A percentile compares a stretch with the other conserved stretches of the same genome.
Evolutionary conservation across 1,140 invertebrate genomes (phyloP).

Genomic region (Drosophila neocordata): DNA sequence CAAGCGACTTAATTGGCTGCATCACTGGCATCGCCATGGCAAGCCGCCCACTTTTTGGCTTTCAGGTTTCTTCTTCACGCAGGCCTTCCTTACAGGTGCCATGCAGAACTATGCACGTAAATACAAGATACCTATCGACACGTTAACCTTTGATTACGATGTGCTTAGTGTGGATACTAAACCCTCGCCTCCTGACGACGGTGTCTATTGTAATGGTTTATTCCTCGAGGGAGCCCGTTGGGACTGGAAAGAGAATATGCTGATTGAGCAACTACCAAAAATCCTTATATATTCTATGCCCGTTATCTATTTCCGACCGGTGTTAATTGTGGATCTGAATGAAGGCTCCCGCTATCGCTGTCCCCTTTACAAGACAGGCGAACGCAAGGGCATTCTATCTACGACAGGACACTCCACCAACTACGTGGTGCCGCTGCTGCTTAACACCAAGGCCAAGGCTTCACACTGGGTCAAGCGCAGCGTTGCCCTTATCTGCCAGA

Average conservation of each 20-base stretch:
- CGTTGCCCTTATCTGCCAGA: constrained; percentile 92
- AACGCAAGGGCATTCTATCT: constrained; percentile 90
- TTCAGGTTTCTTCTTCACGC: constrained; percentile 97
- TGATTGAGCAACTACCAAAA: constrained; percentile 92
- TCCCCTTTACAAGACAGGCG: constrained; percentile 94
- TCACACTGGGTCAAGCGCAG: constrained; percentile 95
- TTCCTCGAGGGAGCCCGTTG: constrained; percentile 94
- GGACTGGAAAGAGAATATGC: constrained; percentile 85
- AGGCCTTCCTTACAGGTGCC: constrained; percentile 96
- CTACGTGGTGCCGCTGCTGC: constrained; percentile 91
- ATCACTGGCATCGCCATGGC: constrained; percentile 87
- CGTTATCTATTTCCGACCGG: constrained; percentile 87
- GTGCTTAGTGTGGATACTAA: constrained; percentile 84
- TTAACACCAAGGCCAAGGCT: constrained; percentile 87
- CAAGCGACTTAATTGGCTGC: constrained; percentile 89
- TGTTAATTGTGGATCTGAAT: constrained; percentile 83
- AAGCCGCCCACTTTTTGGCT: constrained; percentile 95
- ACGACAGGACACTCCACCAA: constrained; percentile 97
- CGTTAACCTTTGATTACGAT: constrained; percentile 91
- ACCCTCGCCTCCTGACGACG: constrained; percentile 86
- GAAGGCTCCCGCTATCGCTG: constrained; percentile 88
- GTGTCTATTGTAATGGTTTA: constrained; percentile 92
- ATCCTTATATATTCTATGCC: constrained; percentile 92
- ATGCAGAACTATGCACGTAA: constrained; percentile 96
- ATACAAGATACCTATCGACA: constrained; percentile 94